A percentile compares a stretch with the other conserved stretches of the same genome.
These are phyloP conservation scores for Morinoia aosen DNA, from an alignment of 2,888 invertebrate genomes.

Conservation along the genomic window DNA sequence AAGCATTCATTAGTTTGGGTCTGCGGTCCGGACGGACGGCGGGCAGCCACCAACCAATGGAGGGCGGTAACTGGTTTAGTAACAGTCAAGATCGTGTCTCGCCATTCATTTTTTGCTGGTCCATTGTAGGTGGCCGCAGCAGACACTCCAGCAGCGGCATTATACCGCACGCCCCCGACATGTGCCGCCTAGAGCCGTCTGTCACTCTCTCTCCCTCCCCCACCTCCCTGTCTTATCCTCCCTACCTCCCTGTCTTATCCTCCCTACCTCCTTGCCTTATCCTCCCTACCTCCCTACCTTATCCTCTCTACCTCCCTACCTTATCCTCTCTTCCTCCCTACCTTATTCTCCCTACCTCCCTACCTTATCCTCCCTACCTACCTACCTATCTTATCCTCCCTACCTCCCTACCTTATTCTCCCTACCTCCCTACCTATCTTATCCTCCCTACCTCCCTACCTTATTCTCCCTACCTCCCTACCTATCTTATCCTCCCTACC, in stretches of 20 bases:
- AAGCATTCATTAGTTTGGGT: neutral
- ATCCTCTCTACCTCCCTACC: no score
- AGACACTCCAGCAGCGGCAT: neutral
- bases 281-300: neutral
- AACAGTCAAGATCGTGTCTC: slow-evolving; percentile 37
- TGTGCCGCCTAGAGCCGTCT: neutral
- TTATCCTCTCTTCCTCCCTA: neutral
- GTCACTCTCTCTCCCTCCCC: slow-evolving; percentile 37
- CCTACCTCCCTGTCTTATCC: no score
- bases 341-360: no score
- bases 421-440: no score
- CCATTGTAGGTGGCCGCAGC: slow-evolving; percentile 9
- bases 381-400: neutral
- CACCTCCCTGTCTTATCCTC: neutral
- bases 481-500: no score
- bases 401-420: no score
- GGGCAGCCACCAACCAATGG: neutral
- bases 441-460: no score
- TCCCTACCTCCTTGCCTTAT: no score
- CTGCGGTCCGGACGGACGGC: neutral
- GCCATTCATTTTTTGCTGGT: slow-evolving; percentile 32
- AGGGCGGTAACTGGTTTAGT: slow-evolving; percentile 36
- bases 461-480: neutral
- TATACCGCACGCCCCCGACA: neutral
- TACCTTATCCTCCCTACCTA: neutral